Base-by-base conservation (phyloP, 2,797 vertebrate species). In the Gambelia wislizenii region DNA sequence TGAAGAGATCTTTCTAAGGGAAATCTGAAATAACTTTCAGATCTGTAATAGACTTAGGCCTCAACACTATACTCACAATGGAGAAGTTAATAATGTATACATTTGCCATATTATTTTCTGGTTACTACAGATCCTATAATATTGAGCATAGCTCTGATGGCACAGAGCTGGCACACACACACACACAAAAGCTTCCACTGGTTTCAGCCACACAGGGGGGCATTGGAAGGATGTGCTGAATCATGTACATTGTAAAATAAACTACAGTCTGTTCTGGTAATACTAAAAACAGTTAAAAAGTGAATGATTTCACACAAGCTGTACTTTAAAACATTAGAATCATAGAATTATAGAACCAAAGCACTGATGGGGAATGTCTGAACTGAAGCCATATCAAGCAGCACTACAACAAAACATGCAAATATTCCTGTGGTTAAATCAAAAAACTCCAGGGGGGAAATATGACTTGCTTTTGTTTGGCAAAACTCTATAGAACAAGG, bases 1-100 rank as follows among this genome's bases (percentile, higher is more conserved):
- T 54, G 80, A 0, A 52, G 64, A 83, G 1, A 85, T 12, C 3
- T 89, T 64, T 16, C n/a, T 20, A 9, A 67, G 8, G 54, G 27
- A 30, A 77, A 49, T 16, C 30, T 77, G 74, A 36, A 77, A 78
- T 64, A 42, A 85, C 33, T 75, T 36, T 52, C 7, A 59, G 20
- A 64, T 77, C 3, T 77, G 8, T 36, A 52, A 36, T n/a, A 67
- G 20, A 30, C 12, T 30, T 84, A 39, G 79, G 27, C 59, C 86
- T 85, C 69, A 82, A 69, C 49, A 59, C 6, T n/a, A 77, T 39
- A 87, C 6, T 52, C n/a, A 76, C 61, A 90, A 54, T 84, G 87
- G 85, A 91, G 39, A 87, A 92, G 47, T 83, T 83, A 93, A 89
- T 79, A 93, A 89, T 74, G 54, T 5, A n/a, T 90, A 2, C 27